Conservation (phyloP, 1,140 invertebrate species). For the Lepidotrigona ventralis region DNA sequence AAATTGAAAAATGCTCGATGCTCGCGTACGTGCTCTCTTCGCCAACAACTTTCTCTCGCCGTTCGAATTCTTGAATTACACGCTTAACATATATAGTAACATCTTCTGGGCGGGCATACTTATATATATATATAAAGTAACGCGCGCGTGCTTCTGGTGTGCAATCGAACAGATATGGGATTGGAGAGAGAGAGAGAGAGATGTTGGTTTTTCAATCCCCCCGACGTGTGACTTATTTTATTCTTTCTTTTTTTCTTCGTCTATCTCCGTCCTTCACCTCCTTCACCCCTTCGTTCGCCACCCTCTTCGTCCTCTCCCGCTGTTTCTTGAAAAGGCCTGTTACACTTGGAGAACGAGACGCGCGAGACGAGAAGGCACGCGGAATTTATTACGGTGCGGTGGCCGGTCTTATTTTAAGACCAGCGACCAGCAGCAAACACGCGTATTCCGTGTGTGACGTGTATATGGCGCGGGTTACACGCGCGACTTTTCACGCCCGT, state of each 20-base stretch:
- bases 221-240: constrained; percentile 57
- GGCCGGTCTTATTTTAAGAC: constrained; percentile 76
- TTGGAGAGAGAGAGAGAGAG: not conserved
- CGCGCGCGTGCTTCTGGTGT: constrained; percentile 49
- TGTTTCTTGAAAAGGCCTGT: constrained; percentile 4
- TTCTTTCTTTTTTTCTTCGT: constrained; percentile 53
- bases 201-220: constrained; percentile 28
- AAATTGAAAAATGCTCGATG: not conserved
- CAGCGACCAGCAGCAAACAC: constrained; percentile 39
- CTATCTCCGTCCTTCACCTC: not conserved
- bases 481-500: not conserved
- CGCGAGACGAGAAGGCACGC: constrained; percentile 43
- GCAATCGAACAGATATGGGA: constrained; percentile 43
- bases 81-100: constrained; percentile 76
- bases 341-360: constrained; percentile 44
- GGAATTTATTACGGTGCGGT: constrained; percentile 72
- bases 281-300: not conserved
- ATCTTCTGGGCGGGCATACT: constrained; percentile 59
- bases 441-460: constrained; percentile 35
- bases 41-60: constrained; percentile 44
- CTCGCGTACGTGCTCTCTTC: not conserved
- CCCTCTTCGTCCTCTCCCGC: not conserved
- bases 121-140: constrained; percentile 23
- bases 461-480: constrained; percentile 1
- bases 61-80: constrained; percentile 78